These are phyloP conservation scores for Trichechus manatus DNA, from an alignment of 2,113 vertebrate species.

Conservation along the genomic window DNA sequence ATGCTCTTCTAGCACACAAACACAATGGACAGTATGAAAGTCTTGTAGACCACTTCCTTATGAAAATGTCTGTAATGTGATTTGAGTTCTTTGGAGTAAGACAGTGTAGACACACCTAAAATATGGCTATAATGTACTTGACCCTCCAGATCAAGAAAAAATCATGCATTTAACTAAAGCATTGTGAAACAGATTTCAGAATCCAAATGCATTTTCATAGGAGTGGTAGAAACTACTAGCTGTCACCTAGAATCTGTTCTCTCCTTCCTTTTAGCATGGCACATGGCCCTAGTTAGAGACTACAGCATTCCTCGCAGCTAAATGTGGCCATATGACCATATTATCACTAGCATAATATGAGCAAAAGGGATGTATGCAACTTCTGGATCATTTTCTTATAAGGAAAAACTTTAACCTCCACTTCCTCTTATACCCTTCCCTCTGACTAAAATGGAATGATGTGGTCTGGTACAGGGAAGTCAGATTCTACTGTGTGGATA, in stretches of 20 bases:
- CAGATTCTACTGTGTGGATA: background rate
- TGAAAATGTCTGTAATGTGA: background rate
- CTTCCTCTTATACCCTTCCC: background rate
- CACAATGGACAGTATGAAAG: background rate
- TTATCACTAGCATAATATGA: background rate
- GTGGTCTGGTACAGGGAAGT: background rate
- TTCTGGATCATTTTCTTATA: background rate
- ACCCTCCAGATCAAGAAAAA: background rate
- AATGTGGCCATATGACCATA: background rate
- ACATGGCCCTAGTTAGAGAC: background rate
- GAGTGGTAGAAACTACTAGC: background rate
- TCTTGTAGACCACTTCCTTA: background rate
- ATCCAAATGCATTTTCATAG: background rate
- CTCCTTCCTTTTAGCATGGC: background rate
- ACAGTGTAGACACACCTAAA: background rate
- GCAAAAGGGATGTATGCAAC: background rate
- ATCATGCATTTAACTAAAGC: background rate
- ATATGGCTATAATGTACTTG: background rate
- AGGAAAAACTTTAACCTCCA: background rate
- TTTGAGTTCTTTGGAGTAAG: background rate
- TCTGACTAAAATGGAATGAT: background rate
- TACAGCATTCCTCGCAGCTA: too few relatives aligned
- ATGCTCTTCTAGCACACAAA: background rate
- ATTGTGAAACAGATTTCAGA: slow-evolving; percentile 1
- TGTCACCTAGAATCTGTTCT: background rate